Percentiles rank a stretch among this genome's conserved stretches.
phyloP scores from a whole-genome alignment of 2,797 vertebrate species.

The Coreius guichenoti region DNA sequence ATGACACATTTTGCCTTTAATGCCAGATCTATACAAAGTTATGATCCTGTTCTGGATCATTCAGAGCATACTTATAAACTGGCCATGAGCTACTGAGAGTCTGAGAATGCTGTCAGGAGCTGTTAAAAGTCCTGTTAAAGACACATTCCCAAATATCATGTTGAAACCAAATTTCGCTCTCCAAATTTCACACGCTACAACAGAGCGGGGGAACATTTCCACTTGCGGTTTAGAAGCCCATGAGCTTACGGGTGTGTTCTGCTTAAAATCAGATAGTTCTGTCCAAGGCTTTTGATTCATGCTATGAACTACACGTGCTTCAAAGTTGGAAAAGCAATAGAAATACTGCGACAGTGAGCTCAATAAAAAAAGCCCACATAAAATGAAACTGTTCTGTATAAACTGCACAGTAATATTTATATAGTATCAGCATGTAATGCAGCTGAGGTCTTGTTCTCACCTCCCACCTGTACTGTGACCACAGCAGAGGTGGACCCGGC shows the following conservation, averaged over 20 bases:
- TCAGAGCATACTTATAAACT: slow-evolving; percentile 20
- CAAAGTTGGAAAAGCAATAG: slow-evolving; percentile 23
- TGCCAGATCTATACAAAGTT: not conserved
- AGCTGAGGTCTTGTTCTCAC: slow-evolving; percentile 74
- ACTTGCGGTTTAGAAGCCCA: slow-evolving; percentile 23
- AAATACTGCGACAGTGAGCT: slow-evolving; percentile 6
- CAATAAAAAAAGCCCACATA: slow-evolving; percentile 30
- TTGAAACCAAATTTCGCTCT: slow-evolving; percentile 16
- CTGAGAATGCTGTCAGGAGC: slow-evolving; percentile 18
- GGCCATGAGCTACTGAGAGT: slow-evolving; percentile 15
- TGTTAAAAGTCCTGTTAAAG: slow-evolving; percentile 10
- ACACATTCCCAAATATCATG: slow-evolving; percentile 9
- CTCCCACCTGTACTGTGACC: slow-evolving; percentile 83
- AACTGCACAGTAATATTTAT: slow-evolving; percentile 13
- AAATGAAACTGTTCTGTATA: not conserved
- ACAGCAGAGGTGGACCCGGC: slow-evolving; percentile 74
- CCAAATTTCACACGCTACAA: slow-evolving; percentile 31
- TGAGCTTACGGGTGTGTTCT: slow-evolving; percentile 12
- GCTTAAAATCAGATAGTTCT: slow-evolving; percentile 33
- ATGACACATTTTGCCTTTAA: not conserved
- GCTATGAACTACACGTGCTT: slow-evolving; percentile 17
- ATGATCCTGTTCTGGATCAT: slow-evolving; percentile 11
- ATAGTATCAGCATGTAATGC: slow-evolving; percentile 10
- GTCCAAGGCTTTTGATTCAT: slow-evolving; percentile 17
- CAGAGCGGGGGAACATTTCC: slow-evolving; percentile 17